Percentiles rank a stretch among this genome's conserved stretches.
phyloP scores from a whole-genome alignment of 2,797 vertebrate species.

The Decapterus maruadsi region DNA sequence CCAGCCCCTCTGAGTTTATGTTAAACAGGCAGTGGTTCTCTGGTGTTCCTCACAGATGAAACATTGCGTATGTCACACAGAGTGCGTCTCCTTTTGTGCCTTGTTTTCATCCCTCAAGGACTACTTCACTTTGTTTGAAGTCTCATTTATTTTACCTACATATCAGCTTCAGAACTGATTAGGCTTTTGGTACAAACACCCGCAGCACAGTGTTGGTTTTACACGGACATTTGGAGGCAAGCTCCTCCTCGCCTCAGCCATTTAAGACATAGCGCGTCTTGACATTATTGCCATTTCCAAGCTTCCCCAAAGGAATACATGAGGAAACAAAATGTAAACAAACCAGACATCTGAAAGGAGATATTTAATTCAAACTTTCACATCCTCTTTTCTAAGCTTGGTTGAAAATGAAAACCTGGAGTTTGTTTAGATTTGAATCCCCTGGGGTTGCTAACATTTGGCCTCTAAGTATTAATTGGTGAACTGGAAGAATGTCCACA shows the following conservation, averaged over 20 bases:
- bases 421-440: conserved; percentile 80
- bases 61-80: conserved; percentile 73
- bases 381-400: conserved; percentile 72
- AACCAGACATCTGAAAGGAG: conserved; percentile 80
- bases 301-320: conserved; percentile 75
- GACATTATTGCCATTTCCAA: conserved; percentile 79
- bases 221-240: conserved; percentile 73
- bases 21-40: conserved; percentile 72
- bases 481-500: conserved; percentile 64
- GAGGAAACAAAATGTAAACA: conserved; percentile 81
- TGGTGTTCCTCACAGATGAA: conserved; percentile 71
- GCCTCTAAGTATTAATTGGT: conserved; percentile 75
- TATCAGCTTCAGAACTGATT: conserved; percentile 87
- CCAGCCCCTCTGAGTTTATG: conserved; percentile 73
- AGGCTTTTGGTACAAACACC: conserved; percentile 74
- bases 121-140: conserved; percentile 84
- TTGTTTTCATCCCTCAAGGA: conserved; percentile 78
- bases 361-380: conserved; percentile 83
- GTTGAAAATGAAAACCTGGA: conserved; percentile 81
- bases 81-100: conserved; percentile 69
- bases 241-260: conserved; percentile 68
- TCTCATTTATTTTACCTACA: conserved; percentile 85
- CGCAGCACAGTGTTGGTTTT: conserved; percentile 72
- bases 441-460: conserved; percentile 75
- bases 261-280: conserved; percentile 75